Percentiles rank a stretch among this genome's conserved stretches.
Conservation (phyloP, 2,888 invertebrate species). For the Caenorhabditis sp. region DNA sequence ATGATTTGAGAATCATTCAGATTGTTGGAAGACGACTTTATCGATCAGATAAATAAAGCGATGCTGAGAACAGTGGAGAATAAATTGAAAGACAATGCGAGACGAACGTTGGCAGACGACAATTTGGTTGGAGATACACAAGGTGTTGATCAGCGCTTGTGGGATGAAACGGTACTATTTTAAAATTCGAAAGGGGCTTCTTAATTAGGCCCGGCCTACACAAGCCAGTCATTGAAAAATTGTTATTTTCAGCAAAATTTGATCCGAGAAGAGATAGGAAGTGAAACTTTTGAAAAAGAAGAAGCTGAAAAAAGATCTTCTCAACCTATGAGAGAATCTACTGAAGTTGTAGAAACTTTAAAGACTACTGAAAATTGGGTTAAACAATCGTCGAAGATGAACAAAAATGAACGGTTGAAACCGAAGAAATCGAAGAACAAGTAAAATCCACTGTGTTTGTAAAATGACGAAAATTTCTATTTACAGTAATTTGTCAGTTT, state of each 20-base stretch:
- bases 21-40: conserved; percentile 5
- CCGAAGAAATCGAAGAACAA: neutral
- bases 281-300: neutral
- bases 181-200: neutral
- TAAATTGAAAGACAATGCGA: neutral
- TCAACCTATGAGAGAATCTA: too few relatives aligned
- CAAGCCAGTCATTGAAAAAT: neutral
- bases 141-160: neutral
- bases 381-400: neutral
- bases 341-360: neutral
- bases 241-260: conserved; percentile 4
- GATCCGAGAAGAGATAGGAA: neutral
- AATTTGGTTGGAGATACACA: conserved; percentile 7
- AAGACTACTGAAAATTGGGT: conserved; percentile 3
- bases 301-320: neutral
- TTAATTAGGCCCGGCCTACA: neutral
- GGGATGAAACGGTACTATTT: conserved; percentile 5
- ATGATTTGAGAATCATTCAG: conserved; percentile 1
- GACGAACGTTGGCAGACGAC: conserved; percentile 6
- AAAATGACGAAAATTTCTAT: too few relatives aligned
- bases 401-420: neutral
- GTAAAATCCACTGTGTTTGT: too few relatives aligned
- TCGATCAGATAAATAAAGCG: conserved; percentile 5
- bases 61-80: neutral
- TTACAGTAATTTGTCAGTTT: conserved; percentile 5